A percentile compares a stretch with the other conserved stretches of the same genome.
Conservation (phyloP, 2,797 vertebrate genomes). For the Danio jaintianensis region DNA sequence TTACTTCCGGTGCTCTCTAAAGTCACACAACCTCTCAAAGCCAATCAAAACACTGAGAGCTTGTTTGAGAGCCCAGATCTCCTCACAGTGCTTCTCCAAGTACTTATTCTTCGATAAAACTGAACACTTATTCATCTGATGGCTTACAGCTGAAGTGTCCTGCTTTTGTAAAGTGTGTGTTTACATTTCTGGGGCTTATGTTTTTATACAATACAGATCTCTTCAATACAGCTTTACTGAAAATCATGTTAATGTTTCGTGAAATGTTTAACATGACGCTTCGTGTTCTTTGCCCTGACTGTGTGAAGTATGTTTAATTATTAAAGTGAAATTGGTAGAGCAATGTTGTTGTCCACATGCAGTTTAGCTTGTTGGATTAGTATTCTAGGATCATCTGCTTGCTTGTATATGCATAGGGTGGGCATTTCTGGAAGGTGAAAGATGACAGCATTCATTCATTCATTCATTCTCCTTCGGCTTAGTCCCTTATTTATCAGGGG, state of each 20-base stretch:
- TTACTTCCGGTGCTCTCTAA: conserved; percentile 14
- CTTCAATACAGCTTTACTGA: not conserved
- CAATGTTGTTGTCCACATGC: too few species aligned
- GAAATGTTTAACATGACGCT: too few species aligned
- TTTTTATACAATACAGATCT: not conserved
- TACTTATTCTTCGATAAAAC: not conserved
- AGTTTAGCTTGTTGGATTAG: too few species aligned
- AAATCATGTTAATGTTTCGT: not conserved
- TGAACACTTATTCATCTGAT: not conserved
- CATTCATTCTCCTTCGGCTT: too few species aligned
- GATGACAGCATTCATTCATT: too few species aligned
- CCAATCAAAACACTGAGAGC: conserved; percentile 39
- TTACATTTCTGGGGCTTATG: not conserved
- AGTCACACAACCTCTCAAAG: conserved; percentile 28
- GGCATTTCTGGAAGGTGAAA: too few species aligned
- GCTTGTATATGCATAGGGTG: too few species aligned
- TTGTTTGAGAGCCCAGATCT: not conserved
- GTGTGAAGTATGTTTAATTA: too few species aligned
- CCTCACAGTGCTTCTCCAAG: not conserved
- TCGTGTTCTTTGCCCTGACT: too few species aligned
- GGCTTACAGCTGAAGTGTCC: not conserved
- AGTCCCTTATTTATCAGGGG: too few species aligned
- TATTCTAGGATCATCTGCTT: too few species aligned
- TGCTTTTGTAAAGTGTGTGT: not conserved
- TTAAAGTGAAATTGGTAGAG: too few species aligned